A percentile compares a stretch with the other conserved stretches of the same genome.
Conservation (phyloP, 1,140 invertebrate species). For the Samia ricini region DNA sequence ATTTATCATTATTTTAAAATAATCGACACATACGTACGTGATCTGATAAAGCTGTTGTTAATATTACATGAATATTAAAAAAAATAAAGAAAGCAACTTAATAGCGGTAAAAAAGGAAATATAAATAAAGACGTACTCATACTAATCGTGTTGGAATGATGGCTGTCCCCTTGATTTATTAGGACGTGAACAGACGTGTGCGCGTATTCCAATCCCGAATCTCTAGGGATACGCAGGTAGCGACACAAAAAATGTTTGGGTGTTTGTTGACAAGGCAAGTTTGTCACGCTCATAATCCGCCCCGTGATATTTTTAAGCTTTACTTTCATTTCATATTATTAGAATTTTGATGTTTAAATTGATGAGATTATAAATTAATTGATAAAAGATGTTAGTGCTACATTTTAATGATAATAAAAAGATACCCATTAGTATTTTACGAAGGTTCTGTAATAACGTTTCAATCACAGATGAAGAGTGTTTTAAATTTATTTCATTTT, state of each 20-base stretch:
- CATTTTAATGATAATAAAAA: no score
- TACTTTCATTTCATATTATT: neutral
- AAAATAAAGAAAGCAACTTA: slow-evolving; percentile 13
- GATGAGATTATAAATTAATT: no score
- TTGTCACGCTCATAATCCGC: slow-evolving; percentile 36
- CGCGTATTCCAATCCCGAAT: slow-evolving; percentile 15
- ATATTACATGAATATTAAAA: neutral
- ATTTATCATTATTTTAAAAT: no score
- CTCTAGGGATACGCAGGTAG: slow-evolving; percentile 35
- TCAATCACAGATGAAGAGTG: neutral
- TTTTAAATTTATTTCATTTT: neutral
- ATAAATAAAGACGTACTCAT: slow-evolving; percentile 8
- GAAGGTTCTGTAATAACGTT: neutral
- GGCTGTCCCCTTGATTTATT: slow-evolving; percentile 53
- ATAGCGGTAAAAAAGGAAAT: neutral
- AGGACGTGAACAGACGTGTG: slow-evolving; percentile 45
- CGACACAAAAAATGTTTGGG: slow-evolving; percentile 47
- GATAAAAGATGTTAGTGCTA: no score
- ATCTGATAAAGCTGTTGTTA: no score
- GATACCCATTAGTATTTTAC: no score
- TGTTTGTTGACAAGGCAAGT: slow-evolving; percentile 59
- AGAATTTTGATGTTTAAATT: neutral
- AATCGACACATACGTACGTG: no score
- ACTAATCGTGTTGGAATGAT: slow-evolving; percentile 26
- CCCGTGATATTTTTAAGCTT: neutral